phyloP scores from a whole-genome alignment of 1,140 invertebrate species.

The Potamilus streckersoni region DNA sequence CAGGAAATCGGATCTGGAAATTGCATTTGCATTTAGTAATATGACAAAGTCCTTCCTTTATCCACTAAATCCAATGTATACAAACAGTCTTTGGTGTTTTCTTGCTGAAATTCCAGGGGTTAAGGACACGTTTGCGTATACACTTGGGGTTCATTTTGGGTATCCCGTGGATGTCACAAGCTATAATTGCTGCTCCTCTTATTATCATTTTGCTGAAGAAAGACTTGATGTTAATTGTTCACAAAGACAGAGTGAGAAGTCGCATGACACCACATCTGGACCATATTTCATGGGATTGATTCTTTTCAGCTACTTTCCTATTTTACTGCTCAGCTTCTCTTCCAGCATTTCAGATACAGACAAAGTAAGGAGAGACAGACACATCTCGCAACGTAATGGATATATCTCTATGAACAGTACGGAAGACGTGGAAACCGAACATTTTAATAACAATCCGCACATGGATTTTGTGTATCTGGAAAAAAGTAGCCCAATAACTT shows the following conservation, averaged over 20 bases:
- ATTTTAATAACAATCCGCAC: too few species aligned
- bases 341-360: conserved; percentile 2
- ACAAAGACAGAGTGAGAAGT: not conserved
- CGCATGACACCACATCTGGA: conserved; percentile 2
- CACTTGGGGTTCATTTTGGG: conserved; percentile 3
- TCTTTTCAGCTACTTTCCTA: conserved; percentile 17
- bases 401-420: too few species aligned
- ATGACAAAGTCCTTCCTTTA: not conserved
- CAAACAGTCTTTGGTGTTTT: conserved; percentile 7
- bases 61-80: not conserved
- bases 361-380: not conserved
- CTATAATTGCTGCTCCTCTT: conserved; percentile 15
- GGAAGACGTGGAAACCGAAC: too few species aligned
- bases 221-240: too few species aligned
- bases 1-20: not conserved
- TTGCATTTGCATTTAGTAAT: not conserved
- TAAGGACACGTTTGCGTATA: conserved; percentile 1
- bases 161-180: not conserved
- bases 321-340: conserved; percentile 3
- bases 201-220: not conserved
- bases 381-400: not conserved
- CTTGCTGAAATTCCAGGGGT: conserved; percentile 4
- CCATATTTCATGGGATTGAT: conserved; percentile 16
- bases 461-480: too few species aligned
- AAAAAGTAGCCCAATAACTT: too few species aligned